Conservation (phyloP, 2,888 invertebrate genomes). For the Acleris cristana region DNA sequence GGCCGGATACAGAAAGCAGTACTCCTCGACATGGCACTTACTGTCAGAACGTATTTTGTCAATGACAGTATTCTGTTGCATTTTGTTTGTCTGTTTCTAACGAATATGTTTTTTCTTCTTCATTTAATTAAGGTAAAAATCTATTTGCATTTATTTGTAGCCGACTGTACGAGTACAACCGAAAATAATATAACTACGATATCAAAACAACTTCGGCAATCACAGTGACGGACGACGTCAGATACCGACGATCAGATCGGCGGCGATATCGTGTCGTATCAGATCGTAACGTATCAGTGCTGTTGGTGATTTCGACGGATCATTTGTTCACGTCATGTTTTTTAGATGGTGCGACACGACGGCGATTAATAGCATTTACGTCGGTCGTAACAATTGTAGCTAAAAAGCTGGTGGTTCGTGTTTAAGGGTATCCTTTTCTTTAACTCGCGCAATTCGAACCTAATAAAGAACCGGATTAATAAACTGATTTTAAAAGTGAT, state of each 20-base stretch:
- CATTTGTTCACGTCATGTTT: conserved; percentile 60
- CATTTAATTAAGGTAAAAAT: no score
- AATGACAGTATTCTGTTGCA: no score
- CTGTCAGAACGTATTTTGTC: no score
- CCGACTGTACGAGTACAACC: background rate
- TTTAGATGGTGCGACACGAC: conserved; percentile 45
- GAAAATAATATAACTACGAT: background rate
- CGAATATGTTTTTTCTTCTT: no score
- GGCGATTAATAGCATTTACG: background rate
- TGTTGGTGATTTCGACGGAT: conserved; percentile 58
- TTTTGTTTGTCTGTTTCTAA: no score
- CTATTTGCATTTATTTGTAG: no score
- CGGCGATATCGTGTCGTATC: conserved; percentile 33
- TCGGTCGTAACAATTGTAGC: background rate
- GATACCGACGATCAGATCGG: conserved; percentile 46
- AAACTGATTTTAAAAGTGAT: no score
- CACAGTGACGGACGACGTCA: conserved; percentile 48
- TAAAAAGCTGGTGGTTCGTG: background rate
- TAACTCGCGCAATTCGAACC: no score
- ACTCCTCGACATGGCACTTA: no score
- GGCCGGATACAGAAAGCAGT: no score
- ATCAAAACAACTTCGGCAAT: conserved; percentile 38
- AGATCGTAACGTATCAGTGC: conserved; percentile 46
- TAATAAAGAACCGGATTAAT: no score
- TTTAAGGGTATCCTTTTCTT: no score